Evolutionary conservation across 2,113 vertebrate genomes (phyloP).

Genomic region (Neomonachus schauinslandi): DNA sequence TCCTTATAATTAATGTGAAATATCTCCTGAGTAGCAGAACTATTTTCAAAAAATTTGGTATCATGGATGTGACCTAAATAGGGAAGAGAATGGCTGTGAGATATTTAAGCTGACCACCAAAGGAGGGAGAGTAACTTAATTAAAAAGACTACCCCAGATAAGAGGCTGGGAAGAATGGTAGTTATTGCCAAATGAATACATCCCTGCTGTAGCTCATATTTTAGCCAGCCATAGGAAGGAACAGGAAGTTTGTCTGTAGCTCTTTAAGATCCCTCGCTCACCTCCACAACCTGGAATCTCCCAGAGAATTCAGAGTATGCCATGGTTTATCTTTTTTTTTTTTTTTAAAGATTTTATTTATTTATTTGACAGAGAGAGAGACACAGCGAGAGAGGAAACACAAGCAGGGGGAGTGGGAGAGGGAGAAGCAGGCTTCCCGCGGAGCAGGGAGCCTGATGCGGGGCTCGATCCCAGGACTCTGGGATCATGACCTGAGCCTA

Average conservation of each 20-base stretch:
- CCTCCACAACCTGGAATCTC: not conserved
- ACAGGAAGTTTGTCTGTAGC: not conserved
- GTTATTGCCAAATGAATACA: not conserved
- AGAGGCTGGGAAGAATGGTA: not conserved
- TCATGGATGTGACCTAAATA: not conserved
- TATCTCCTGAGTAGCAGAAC: not conserved
- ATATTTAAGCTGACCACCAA: not conserved
- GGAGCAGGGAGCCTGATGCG: too few species aligned
- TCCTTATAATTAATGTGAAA: constrained; percentile 17
- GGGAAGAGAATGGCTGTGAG: not conserved
- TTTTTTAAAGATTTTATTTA: too few species aligned
- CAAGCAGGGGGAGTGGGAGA: too few species aligned
- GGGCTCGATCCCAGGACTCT: too few species aligned
- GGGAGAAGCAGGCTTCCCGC: too few species aligned
- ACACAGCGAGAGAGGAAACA: too few species aligned
- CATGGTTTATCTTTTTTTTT: not conserved
- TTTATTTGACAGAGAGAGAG: too few species aligned
- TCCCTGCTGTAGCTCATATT: not conserved
- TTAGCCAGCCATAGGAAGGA: not conserved
- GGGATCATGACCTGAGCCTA: too few species aligned
- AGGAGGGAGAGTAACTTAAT: not conserved
- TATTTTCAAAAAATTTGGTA: constrained; percentile 28
- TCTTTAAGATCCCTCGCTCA: not conserved
- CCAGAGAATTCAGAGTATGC: not conserved
- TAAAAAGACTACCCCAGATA: not conserved